Conservation (phyloP, 2,888 invertebrate species). For the Apodemia mormo region DNA sequence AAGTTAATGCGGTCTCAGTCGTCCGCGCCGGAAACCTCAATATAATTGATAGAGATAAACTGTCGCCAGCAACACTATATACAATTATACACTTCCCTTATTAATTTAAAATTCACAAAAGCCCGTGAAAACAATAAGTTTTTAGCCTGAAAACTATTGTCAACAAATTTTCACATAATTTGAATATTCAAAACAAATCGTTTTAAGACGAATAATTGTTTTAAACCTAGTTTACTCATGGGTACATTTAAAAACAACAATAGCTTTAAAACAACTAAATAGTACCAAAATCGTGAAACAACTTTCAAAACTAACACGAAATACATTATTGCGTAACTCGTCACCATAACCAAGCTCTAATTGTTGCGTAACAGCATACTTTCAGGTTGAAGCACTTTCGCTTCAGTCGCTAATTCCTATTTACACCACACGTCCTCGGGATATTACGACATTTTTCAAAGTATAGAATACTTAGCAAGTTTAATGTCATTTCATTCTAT, state of each 20-base stretch:
- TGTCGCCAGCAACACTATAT: too few species aligned
- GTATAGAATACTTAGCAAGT: conserved; percentile 46
- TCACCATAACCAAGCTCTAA: conserved; percentile 42
- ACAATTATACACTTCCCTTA: too few species aligned
- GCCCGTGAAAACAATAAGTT: too few species aligned
- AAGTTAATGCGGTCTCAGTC: too few species aligned
- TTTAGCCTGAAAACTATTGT: not conserved
- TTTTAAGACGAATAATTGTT: not conserved
- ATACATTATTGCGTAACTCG: not conserved
- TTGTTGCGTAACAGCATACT: conserved; percentile 50
- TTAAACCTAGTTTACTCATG: not conserved
- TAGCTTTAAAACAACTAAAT: not conserved
- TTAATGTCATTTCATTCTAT: conserved; percentile 40
- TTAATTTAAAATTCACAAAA: too few species aligned
- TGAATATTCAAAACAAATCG: not conserved
- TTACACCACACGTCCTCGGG: not conserved
- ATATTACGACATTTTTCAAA: conserved; percentile 26
- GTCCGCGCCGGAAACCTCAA: too few species aligned
- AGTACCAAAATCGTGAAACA: not conserved
- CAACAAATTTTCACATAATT: not conserved
- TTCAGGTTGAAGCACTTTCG: conserved; percentile 50
- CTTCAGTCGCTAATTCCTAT: conserved; percentile 42
- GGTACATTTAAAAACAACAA: not conserved
- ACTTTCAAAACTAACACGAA: not conserved
- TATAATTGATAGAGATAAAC: too few species aligned